phyloP scores from a whole-genome alignment of 2,797 vertebrate species.

The Margarornis squamiger region DNA sequence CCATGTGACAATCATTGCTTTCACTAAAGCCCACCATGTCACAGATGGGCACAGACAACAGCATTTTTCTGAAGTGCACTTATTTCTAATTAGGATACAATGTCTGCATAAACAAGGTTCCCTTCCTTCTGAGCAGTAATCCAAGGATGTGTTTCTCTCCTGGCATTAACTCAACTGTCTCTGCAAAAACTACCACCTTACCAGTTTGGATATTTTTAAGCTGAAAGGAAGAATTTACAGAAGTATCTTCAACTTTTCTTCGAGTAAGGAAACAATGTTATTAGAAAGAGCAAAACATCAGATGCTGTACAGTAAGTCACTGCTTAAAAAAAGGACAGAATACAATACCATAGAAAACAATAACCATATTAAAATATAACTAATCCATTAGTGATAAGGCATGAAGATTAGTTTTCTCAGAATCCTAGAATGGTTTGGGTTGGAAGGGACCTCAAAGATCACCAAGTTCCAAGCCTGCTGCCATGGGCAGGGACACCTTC shows the following conservation, averaged over 20 bases:
- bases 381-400: background rate
- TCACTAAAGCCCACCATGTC: background rate
- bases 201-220: background rate
- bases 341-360: background rate
- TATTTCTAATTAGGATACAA: slow-evolving; percentile 1
- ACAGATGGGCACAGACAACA: background rate
- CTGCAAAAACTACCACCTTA: background rate
- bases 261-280: background rate
- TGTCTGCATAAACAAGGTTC: background rate
- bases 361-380: background rate
- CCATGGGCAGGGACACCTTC: background rate
- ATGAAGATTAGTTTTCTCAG: background rate
- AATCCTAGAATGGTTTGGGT: background rate
- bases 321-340: background rate
- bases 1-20: accelerated
- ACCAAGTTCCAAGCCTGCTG: background rate
- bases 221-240: background rate
- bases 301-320: background rate
- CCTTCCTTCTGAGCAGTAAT: background rate
- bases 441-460: background rate
- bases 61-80: background rate
- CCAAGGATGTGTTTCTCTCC: background rate
- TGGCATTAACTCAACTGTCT: background rate
- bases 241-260: background rate
- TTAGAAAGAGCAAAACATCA: background rate